Conservation (phyloP, 2,888 invertebrate genomes). For the Strigamia crassipes region DNA sequence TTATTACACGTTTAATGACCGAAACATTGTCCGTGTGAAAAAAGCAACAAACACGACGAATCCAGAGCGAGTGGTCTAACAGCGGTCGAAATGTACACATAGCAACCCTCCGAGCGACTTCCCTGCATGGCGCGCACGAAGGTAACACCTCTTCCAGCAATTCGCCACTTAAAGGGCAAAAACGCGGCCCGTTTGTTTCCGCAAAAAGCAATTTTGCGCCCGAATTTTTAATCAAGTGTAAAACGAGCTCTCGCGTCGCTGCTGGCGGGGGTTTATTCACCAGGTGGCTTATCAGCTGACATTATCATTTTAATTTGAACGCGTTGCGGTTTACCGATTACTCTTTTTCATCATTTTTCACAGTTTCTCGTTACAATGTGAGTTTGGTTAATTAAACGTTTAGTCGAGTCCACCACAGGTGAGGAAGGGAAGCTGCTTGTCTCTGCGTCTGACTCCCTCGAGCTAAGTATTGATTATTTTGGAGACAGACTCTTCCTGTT, state of each 20-base stretch:
- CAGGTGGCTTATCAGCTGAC: not conserved
- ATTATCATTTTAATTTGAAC: not conserved
- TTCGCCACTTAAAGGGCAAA: too few species aligned
- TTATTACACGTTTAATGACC: too few species aligned
- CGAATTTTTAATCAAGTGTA: not conserved
- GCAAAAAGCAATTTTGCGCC: too few species aligned
- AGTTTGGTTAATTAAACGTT: constrained; percentile 2
- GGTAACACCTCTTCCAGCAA: not conserved
- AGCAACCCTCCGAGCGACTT: not conserved
- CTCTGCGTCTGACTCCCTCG: not conserved
- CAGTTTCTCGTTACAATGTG: not conserved
- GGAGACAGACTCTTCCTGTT: constrained; percentile 2
- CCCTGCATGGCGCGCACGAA: not conserved
- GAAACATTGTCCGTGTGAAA: too few species aligned
- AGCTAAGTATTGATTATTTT: constrained; percentile 3
- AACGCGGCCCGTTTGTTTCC: too few species aligned
- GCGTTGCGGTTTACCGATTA: not conserved
- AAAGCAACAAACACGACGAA: not conserved
- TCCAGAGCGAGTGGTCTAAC: too few species aligned
- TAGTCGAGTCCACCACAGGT: not conserved
- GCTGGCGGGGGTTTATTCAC: not conserved
- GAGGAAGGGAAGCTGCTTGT: constrained; percentile 2
- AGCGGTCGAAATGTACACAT: not conserved
- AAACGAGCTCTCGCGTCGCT: not conserved
- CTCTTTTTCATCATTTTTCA: not conserved